phyloP scores from a whole-genome alignment of 2,888 invertebrate genomes.

The Eupeodes latifasciatus region DNA sequence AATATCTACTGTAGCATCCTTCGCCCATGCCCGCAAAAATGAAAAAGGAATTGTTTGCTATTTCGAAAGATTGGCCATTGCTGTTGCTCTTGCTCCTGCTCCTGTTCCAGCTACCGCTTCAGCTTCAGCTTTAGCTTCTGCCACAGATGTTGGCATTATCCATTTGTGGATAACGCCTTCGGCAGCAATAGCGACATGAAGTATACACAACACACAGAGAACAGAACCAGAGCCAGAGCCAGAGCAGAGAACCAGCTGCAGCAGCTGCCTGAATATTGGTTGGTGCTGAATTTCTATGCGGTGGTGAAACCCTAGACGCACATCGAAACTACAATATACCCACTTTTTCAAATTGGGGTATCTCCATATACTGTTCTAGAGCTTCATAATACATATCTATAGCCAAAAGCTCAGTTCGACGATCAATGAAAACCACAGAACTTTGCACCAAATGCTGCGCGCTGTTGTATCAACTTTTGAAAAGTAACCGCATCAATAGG shows the following conservation, averaged over 20 bases:
- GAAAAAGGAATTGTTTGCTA: slow-evolving; percentile 69
- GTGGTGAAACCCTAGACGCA: slow-evolving; percentile 68
- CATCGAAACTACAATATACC: slow-evolving; percentile 13
- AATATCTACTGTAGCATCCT: not conserved
- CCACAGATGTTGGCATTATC: slow-evolving; percentile 71
- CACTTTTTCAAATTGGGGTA: slow-evolving; percentile 25
- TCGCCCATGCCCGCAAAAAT: slow-evolving; percentile 48
- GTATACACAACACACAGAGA: not conserved
- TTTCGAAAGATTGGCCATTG: slow-evolving; percentile 73
- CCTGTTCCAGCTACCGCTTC: slow-evolving; percentile 5
- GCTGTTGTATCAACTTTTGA: slow-evolving; percentile 58
- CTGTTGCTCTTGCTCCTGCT: slow-evolving; percentile 38
- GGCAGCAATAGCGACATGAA: slow-evolving; percentile 55
- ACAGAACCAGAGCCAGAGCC: slow-evolving; percentile 1
- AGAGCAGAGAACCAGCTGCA: slow-evolving; percentile 30
- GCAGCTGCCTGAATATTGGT: slow-evolving; percentile 67
- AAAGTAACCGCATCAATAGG: slow-evolving; percentile 66
- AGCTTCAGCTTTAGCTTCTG: not conserved
- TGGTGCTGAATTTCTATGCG: slow-evolving; percentile 56
- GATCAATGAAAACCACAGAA: slow-evolving; percentile 73
- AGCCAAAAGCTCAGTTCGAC: slow-evolving; percentile 56
- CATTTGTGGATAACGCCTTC: slow-evolving; percentile 76
- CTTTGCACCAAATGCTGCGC: slow-evolving; percentile 72
- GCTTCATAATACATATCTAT: slow-evolving; percentile 22
- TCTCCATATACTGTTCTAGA: not conserved